phyloP scores from a whole-genome alignment of 2,888 invertebrate species.

The Brenthis ino region DNA sequence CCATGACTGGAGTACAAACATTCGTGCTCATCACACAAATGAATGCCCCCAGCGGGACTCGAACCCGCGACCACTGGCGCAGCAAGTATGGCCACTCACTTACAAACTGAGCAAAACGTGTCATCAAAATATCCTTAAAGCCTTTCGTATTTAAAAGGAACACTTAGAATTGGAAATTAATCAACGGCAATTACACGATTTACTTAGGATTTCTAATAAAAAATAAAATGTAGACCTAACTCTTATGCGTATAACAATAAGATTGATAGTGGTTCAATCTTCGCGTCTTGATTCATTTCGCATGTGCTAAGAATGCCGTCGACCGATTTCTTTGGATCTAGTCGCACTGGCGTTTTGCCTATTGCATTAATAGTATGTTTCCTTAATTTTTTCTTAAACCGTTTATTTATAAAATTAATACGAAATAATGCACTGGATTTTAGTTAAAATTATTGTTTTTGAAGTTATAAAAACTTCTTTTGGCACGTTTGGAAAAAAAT shows the following conservation, averaged over 20 bases:
- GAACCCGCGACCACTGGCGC: too few relatives aligned
- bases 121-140: not conserved
- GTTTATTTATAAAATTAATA: too few relatives aligned
- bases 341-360: conserved; percentile 11
- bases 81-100: too few relatives aligned
- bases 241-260: conserved; percentile 4
- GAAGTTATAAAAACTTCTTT: too few relatives aligned
- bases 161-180: conserved; percentile 20
- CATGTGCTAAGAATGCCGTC: conserved; percentile 29
- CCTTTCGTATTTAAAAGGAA: not conserved
- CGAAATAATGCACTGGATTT: too few relatives aligned
- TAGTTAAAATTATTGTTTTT: too few relatives aligned
- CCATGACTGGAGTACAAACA: too few relatives aligned
- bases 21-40: too few relatives aligned
- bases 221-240: not conserved
- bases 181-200: conserved; percentile 20
- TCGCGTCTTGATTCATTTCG: not conserved
- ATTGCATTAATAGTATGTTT: not conserved
- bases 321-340: conserved; percentile 33
- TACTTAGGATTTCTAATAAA: not conserved
- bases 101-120: too few relatives aligned
- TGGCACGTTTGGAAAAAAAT: too few relatives aligned
- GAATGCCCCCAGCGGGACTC: too few relatives aligned
- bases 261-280: not conserved
- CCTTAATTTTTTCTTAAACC: not conserved